Base-by-base conservation (phyloP, 1,140 invertebrate species). In the Ericerus pela region DNA sequence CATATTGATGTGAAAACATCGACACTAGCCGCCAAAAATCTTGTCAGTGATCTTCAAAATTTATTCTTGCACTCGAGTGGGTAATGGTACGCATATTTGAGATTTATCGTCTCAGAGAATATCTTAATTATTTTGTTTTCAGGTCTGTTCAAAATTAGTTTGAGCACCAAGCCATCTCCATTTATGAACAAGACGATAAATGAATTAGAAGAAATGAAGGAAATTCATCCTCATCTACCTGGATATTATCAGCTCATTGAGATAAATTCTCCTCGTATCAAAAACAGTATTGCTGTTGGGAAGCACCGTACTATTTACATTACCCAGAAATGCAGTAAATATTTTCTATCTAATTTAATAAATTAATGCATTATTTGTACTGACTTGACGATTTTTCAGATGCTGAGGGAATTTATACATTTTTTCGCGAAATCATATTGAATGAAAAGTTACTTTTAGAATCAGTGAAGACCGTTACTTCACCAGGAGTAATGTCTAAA, bases 401-500 rank as follows among this genome's bases (percentile, higher is more conserved):
- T 57, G 57, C 61, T 12, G 33, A 56, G 0, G 64, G 69, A 52
- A 59, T 75, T 11, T 61, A 63, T 2, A 58, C 66, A 51, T 65
- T 72, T 6, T 18, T 75, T 1, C 65, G 66, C 0, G 55, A 68
- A 53, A 68, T 70, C 64, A 64, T 75, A 29, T 58, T 74, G 1
- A 65, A 68, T 12, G 70, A 73, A 10, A 62, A 69, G 8, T 56
- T 60, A 24, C 51, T 65, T 11, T 43, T 57, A 18, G 59, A 62
- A 29, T 53, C 60, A 30, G 53, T 65, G 18, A 57, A 22, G 31
- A 58, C 63, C 1, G 58, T 61, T 20, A 47, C 41, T 3, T 24
- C 22, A 12, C 41, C 41, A 2, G 41, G 41, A 14, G 22, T 24
- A 24, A 47, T 24, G 3, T 47, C 41, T 24, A 24, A 47, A 24